Evolutionary conservation across 1,140 invertebrate species (phyloP).

Genomic region (Centruroides vittatus): DNA sequence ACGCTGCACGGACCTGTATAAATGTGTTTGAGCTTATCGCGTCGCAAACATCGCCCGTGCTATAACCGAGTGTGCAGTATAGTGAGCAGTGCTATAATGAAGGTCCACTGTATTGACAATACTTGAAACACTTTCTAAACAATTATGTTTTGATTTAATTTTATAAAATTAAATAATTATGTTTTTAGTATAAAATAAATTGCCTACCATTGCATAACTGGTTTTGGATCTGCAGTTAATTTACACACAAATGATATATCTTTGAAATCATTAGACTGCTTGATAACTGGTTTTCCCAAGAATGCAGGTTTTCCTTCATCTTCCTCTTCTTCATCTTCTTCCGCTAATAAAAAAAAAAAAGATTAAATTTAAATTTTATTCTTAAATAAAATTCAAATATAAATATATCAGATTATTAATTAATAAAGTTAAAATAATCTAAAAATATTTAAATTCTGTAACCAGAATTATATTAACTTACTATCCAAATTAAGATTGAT

Average conservation of each 20-base stretch:
- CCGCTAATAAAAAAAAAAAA: conserved; percentile 9
- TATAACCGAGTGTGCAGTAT: too few relatives aligned
- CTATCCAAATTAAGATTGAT: conserved; percentile 96
- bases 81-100: too few relatives aligned
- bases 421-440: neutral
- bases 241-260: conserved; percentile 90
- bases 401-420: too few relatives aligned
- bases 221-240: conserved; percentile 86
- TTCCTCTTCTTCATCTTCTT: conserved; percentile 14
- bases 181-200: neutral
- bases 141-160: too few relatives aligned
- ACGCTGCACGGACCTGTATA: too few relatives aligned
- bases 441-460: neutral
- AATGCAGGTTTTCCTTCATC: conserved; percentile 88
- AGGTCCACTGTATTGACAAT: too few relatives aligned
- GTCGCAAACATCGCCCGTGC: too few relatives aligned
- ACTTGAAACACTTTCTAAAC: too few relatives aligned
- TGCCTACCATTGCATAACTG: conserved; percentile 72
- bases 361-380: neutral
- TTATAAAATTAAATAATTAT: neutral
- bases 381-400: neutral
- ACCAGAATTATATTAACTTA: conserved; percentile 43
- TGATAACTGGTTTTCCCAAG: conserved; percentile 86
- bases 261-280: conserved; percentile 82
- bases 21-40: too few relatives aligned